Evolutionary conservation across 1,140 invertebrate genomes (phyloP), one percentile per base, ranked within the genome.

Genomic region (Sesamia nonagrioides): DNA sequence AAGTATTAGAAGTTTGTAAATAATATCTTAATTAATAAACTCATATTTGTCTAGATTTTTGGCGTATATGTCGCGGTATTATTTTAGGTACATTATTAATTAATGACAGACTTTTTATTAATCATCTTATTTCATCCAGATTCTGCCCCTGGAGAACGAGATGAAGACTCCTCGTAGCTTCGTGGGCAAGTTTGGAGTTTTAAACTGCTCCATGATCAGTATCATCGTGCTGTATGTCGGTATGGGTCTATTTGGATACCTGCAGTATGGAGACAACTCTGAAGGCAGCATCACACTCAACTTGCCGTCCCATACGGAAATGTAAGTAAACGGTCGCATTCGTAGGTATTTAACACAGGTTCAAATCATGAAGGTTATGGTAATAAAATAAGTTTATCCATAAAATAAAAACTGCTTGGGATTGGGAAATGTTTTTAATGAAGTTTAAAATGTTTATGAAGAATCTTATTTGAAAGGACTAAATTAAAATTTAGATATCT

Each of bases 81-180:
- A n/a, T n/a, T n/a, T n/a, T n/a, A n/a, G n/a, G n/a, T n/a, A n/a
- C n/a, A n/a, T n/a, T n/a, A n/a, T n/a, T n/a, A n/a, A n/a, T n/a
- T n/a, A n/a, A n/a, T n/a, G n/a, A n/a, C n/a, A n/a, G 50, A 1
- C 6, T 52, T 5, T 17, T n/a, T 17, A 6, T 52, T 17, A 3
- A 50, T n/a, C 48, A 17, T 40, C 33, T 37, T 35, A 77, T 63
- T 42, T 9, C 81, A 2, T n/a, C n/a, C 76, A 98, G 97, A 97
- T 98, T 52, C 95, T 98, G 89, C 98, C 98, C 0, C 87, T 98
- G 78, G 97, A 98, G 89, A 98, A 98, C 86, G 97, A 98, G 88
- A 98, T 98, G 98, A 97, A 97, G 86, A 96, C 96, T 0, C 97
- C 97, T 0, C 95, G 96, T 87, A 93, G 93, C 13, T 98, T 98